Conservation (phyloP, 2,113 vertebrate species). For the Jacana jacana region DNA sequence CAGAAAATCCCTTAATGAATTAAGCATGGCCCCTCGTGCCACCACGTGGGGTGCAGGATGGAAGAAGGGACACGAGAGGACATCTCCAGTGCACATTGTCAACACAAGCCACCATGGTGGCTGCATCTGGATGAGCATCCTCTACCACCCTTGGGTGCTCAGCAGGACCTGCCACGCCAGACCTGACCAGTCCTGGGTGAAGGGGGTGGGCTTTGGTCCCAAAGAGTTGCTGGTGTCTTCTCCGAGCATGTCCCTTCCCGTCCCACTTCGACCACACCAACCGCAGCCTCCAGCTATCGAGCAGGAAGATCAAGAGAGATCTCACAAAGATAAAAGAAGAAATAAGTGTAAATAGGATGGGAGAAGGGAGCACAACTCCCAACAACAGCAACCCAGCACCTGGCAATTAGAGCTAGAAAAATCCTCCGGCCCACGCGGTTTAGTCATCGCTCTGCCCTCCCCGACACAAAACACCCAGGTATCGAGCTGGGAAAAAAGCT, state of each 20-base stretch:
- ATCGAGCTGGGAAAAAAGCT: background rate
- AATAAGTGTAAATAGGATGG: background rate
- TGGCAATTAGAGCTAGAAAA: background rate
- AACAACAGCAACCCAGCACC: background rate
- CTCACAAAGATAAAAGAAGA: background rate
- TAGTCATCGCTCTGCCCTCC: slow-evolving; percentile 14
- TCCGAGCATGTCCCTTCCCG: background rate
- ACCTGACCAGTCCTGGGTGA: background rate
- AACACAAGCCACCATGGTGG: background rate
- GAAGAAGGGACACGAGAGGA: background rate
- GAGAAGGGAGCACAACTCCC: background rate
- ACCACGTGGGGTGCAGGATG: background rate
- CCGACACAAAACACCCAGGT: background rate
- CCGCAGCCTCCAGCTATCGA: background rate
- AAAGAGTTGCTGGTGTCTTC: background rate
- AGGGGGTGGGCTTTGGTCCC: background rate
- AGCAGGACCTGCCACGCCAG: background rate
- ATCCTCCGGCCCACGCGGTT: background rate
- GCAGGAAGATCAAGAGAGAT: too few relatives aligned
- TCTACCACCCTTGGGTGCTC: background rate
- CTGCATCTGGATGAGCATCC: background rate
- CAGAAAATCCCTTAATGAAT: background rate
- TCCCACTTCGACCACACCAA: background rate
- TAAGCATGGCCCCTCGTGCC: background rate
- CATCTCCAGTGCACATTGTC: background rate